These are phyloP conservation scores for Teleiodes luculella DNA, from an alignment of 2,888 invertebrate genomes.

Conservation along the genomic window DNA sequence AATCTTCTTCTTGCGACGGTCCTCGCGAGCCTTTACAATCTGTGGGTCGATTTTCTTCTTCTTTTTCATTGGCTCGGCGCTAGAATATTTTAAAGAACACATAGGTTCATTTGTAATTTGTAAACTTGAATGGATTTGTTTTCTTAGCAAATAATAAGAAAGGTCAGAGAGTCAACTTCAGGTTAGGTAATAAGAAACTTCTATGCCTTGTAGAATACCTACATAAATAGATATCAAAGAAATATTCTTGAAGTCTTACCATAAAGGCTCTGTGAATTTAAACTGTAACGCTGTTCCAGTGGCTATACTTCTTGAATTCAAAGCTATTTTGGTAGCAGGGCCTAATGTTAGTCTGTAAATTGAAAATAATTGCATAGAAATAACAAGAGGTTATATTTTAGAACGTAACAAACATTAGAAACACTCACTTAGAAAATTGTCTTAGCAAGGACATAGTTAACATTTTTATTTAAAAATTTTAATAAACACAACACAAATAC, in stretches of 20 bases:
- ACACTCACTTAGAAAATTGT: conserved; percentile 56
- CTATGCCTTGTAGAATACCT: too few species aligned
- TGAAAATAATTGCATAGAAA: conserved; percentile 12
- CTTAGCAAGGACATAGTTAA: conserved; percentile 51
- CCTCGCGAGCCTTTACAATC: conserved; percentile 88
- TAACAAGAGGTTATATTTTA: conserved; percentile 17
- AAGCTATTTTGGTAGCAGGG: conserved; percentile 36
- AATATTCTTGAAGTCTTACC: conserved; percentile 46
- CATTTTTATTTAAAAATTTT: conserved; percentile 32
- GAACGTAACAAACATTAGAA: neutral
- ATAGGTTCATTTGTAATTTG: too few species aligned
- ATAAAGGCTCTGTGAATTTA: conserved; percentile 61
- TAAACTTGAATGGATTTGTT: too few species aligned
- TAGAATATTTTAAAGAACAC: conserved; percentile 53
- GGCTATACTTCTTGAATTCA: conserved; percentile 45
- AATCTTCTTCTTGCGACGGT: conserved; percentile 87
- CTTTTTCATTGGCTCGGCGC: conserved; percentile 94
- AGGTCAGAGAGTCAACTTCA: too few species aligned
- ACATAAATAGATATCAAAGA: neutral
- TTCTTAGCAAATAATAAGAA: too few species aligned
- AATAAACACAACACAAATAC: neutral
- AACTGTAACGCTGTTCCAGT: conserved; percentile 53
- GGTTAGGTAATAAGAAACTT: too few species aligned
- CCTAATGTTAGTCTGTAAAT: conserved; percentile 54
- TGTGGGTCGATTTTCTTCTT: conserved; percentile 92